Evolutionary conservation across 2,797 vertebrate genomes (phyloP), one percentile per base, ranked within the genome.

Genomic region (Heliangelus exortis): DNA sequence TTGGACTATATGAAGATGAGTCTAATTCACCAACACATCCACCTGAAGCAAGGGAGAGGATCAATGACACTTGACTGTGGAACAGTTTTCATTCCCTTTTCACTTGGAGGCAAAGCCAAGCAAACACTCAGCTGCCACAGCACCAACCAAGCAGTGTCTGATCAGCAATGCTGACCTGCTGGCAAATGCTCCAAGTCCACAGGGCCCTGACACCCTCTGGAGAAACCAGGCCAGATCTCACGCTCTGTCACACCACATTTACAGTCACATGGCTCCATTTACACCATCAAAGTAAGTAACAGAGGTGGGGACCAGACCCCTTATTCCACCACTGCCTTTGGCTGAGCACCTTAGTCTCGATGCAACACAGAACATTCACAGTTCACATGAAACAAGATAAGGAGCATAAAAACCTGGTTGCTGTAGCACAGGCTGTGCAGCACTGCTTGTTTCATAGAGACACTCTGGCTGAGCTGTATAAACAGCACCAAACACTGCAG

Each of bases 401-500:
- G 86, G 53, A 88, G 92, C 65, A 67, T 51, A 84, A 93, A 93
- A 84, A n/a, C 63, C 89, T 14, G 36, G 51, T 13, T 85, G 93
- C 69, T 83, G 86, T 87, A 95, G 95, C 48, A 69, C 67, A 48
- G 65, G 54, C 57, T 71, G 89, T 31, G 20, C 34, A 54, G 54
- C 63, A 23, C 51, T 51, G 17, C 50, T 78, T 48, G 75, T 94
- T 97, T 96, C 94, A 93, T 31, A 90, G 79, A 89, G 92, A 83
- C 81, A 76, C 47, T 51, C 84, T 34, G 51, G 86, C 86, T 96
- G 92, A 91, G 87, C 95, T 95, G 92, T 96, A 96, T 62, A 91
- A 96, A 95, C 93, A 95, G 94, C 93, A 94, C 79, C 91, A 84
- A 94, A 69, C 67, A 54, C 73, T 73, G 90, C 92, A 96, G 91